A percentile compares a stretch with the other conserved stretches of the same genome.
These are phyloP conservation scores for Limosa lapponica DNA, from an alignment of 2,797 vertebrate species.

Conservation along the genomic window DNA sequence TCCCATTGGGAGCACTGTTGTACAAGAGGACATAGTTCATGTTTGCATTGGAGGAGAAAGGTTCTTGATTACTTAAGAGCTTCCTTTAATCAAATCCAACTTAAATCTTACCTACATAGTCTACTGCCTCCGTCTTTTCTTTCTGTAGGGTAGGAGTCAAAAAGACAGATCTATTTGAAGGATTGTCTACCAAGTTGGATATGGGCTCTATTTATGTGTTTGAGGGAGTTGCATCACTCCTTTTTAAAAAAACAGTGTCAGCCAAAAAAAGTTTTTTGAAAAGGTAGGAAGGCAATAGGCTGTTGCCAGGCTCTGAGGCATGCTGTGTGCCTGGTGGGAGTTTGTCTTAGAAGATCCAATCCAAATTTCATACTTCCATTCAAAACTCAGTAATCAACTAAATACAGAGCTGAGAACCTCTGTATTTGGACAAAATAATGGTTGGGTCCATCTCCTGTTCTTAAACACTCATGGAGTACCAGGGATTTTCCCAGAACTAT, in stretches of 20 bases:
- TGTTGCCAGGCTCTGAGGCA: not conserved
- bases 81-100: conserved; percentile 5
- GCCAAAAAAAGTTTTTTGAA: not conserved
- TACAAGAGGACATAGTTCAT: not conserved
- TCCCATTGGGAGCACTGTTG: not conserved
- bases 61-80: not conserved
- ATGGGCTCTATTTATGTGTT: not conserved
- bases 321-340: not conserved
- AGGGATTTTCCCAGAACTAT: not conserved
- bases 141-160: not conserved
- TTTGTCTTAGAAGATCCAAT: not conserved
- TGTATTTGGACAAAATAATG: not conserved
- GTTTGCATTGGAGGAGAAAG: not conserved
- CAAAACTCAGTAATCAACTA: not conserved
- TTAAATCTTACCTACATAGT: not conserved
- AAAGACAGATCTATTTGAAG: not conserved
- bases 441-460: not conserved
- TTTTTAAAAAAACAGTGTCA: not conserved
- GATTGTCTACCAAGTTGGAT: not conserved
- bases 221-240: not conserved
- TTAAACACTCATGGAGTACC: not conserved
- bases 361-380: not conserved
- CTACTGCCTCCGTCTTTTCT: not conserved
- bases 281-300: not conserved
- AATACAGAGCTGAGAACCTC: not conserved